A percentile compares a stretch with the other conserved stretches of the same genome.
Evolutionary conservation across 2,113 vertebrate genomes (phyloP).

Genomic region (Seriola rivoliana): DNA sequence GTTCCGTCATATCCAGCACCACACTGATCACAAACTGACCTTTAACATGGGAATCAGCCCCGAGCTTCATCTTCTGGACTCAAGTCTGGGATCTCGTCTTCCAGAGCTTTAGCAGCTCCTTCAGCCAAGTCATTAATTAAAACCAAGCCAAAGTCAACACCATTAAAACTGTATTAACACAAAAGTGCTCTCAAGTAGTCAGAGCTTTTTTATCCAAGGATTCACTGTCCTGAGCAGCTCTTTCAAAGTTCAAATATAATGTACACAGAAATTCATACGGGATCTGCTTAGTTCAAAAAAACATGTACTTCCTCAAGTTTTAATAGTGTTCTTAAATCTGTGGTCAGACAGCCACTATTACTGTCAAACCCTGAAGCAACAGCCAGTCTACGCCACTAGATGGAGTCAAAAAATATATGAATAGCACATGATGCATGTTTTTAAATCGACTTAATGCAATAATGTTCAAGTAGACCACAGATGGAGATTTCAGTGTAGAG

Average conservation of each 20-base stretch:
- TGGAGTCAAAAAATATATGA: conserved; percentile 60
- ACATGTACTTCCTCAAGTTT: neutral
- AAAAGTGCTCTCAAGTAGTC: conserved; percentile 30
- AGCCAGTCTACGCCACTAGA: conserved; percentile 63
- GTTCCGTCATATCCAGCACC: conserved; percentile 29
- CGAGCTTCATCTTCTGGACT: neutral
- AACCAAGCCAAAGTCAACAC: conserved; percentile 76
- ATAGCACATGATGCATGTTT: neutral
- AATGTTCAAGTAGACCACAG: neutral
- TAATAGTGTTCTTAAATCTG: neutral
- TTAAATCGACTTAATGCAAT: neutral
- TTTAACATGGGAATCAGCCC: neutral
- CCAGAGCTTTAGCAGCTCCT: conserved; percentile 32
- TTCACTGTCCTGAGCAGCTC: conserved; percentile 9
- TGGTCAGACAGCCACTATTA: neutral
- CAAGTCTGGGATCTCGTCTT: conserved; percentile 1
- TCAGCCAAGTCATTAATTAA: conserved; percentile 63
- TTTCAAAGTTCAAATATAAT: neutral
- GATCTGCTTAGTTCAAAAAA: neutral
- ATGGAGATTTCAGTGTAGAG: neutral
- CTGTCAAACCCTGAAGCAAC: neutral
- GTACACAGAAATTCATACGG: neutral
- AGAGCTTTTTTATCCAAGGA: conserved; percentile 2
- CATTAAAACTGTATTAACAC: conserved; percentile 71
- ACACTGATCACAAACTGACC: conserved; percentile 1